Percentiles rank a stretch among this genome's conserved stretches.
These are phyloP conservation scores for Poecilia wingei DNA, from an alignment of 2,797 vertebrate genomes.

Conservation along the genomic window DNA sequence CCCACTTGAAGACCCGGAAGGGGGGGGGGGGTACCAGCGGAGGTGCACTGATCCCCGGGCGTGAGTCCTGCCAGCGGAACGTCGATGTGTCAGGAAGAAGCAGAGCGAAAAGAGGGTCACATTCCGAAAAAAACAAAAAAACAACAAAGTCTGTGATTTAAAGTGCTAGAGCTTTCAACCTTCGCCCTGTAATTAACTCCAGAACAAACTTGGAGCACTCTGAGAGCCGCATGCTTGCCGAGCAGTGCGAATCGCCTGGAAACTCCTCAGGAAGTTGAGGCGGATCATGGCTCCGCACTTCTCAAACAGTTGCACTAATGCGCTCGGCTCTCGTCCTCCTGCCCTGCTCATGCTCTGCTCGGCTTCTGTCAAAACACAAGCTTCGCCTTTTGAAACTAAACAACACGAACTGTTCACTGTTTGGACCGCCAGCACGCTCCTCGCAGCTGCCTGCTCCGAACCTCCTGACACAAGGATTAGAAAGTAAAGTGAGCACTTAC, in stretches of 20 bases:
- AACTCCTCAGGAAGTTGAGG: constrained; percentile 73
- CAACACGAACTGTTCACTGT: constrained; percentile 29
- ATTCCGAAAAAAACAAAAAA: background rate
- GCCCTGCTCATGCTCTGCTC: background rate
- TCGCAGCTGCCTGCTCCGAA: constrained; percentile 19
- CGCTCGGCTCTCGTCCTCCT: background rate
- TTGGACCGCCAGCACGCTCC: background rate
- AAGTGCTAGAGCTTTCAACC: background rate
- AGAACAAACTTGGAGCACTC: background rate
- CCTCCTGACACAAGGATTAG: constrained; percentile 18
- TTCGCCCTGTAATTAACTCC: background rate
- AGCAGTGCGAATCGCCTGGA: constrained; percentile 20
- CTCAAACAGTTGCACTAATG: constrained; percentile 28
- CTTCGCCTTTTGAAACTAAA: constrained; percentile 3
- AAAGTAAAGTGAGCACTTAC: constrained; percentile 77
- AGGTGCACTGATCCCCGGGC: constrained; percentile 26
- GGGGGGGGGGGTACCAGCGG: constrained; percentile 5
- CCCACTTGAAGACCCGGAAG: background rate
- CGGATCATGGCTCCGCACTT: constrained; percentile 64
- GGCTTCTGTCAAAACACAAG: background rate
- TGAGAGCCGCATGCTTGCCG: constrained; percentile 34
- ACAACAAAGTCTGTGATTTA: background rate
- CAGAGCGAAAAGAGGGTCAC: background rate
- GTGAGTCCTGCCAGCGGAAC: constrained; percentile 27
- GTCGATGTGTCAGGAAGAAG: constrained; percentile 46